Evolutionary conservation across 2,888 invertebrate species (phyloP), one percentile per base, ranked within the genome.

Genomic region (Drosophila differens): DNA sequence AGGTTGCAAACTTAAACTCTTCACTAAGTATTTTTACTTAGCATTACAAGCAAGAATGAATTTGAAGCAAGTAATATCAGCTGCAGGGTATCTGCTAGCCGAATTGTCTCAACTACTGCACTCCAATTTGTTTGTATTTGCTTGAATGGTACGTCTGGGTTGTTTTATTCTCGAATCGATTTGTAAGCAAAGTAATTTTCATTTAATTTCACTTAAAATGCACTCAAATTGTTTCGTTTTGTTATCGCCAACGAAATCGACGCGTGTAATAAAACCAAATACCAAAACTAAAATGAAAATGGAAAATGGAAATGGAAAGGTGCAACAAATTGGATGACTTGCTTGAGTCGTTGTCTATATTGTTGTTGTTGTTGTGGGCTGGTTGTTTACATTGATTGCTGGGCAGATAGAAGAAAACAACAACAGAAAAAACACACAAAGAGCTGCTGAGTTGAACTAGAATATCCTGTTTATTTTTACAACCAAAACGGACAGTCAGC

Each of bases 161-260:
- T 57, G 32, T 58, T 57, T 39, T 55, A 62, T 67, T 70, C 39
- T 58, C 52, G 58, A 60, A 76, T 37, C 67, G 63, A 64, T 74
- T 67, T 69, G 60, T 70, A 69, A 64, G 71, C 63, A 75, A 83
- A 70, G 78, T 70, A 80, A 81, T 83, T 85, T 74, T 85, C 76
- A 81, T 85, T 89, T 81, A 88, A 85, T 90, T 85, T 88, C 83
- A 76, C 76, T 88, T 88, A 76, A 85, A 88, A 83, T 83, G 83
- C 89, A 85, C 90, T 85, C 76, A 76, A 90, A 76, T 79, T 63
- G 65, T 67, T 70, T 76, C 71, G 73, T 83, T 69, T 74, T 70
- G 83, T 70, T 84, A 85, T 85, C 78, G 75, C 22, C 49, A 67
- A 74, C 63, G 51, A 64, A 85, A 76, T 87, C 88, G 74, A 65